phyloP scores from a whole-genome alignment of 1,140 invertebrate species.

The Lepidotrigona ventralis region DNA sequence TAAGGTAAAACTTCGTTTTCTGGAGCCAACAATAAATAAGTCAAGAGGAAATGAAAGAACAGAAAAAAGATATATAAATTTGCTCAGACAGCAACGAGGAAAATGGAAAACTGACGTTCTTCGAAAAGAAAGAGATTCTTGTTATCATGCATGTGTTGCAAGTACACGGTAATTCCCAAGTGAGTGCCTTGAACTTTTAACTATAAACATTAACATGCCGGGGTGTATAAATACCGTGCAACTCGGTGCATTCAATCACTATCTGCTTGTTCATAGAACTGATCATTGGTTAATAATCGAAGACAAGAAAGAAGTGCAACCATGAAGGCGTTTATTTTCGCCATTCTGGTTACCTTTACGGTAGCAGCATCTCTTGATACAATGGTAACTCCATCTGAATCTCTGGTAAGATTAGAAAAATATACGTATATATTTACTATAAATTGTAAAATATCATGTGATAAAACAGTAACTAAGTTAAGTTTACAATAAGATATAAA shows the following conservation, averaged over 20 bases:
- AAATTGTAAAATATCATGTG: neutral
- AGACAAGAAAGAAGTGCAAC: too few species aligned
- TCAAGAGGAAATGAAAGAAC: neutral
- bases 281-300: neutral
- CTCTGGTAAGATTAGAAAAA: conserved; percentile 3
- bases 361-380: neutral
- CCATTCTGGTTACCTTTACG: neutral
- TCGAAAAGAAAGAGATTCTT: neutral
- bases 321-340: conserved; percentile 12
- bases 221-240: conserved; percentile 28
- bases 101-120: neutral
- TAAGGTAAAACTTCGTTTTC: too few species aligned
- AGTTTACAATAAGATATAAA: neutral
- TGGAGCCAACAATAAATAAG: neutral
- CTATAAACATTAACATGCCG: neutral
- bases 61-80: neutral
- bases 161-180: conserved; percentile 10
- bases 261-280: too few species aligned
- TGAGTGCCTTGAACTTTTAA: conserved; percentile 11
- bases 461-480: neutral
- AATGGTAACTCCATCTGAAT: too few species aligned
- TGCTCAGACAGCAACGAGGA: neutral
- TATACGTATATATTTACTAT: neutral
- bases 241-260: neutral
- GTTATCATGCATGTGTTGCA: neutral